Percentiles rank a stretch among this genome's conserved stretches.
phyloP scores from a whole-genome alignment of 2,113 vertebrate species.

The Xenus cinereus region DNA sequence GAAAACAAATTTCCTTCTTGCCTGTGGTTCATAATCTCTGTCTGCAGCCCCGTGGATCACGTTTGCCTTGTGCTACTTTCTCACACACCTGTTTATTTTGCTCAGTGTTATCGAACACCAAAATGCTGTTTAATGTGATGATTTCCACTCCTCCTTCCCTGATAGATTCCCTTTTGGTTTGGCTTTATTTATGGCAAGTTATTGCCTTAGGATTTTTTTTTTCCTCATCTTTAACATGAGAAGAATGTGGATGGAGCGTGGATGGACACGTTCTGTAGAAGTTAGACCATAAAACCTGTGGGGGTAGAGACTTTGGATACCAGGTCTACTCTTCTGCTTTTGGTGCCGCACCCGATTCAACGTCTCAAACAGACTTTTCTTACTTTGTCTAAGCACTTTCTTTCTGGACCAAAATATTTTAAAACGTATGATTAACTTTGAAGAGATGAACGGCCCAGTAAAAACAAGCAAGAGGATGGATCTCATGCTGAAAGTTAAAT shows the following conservation, averaged over 20 bases:
- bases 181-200: not conserved
- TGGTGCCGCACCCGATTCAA: not conserved
- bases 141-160: not conserved
- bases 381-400: not conserved
- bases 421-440: not conserved
- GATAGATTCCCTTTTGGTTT: not conserved
- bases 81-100: not conserved
- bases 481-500: slow-evolving; percentile 1
- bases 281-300: not conserved
- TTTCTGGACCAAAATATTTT: not conserved
- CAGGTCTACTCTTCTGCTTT: not conserved
- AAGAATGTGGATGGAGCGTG: not conserved
- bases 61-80: not conserved
- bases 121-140: not conserved
- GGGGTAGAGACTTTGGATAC: not conserved
- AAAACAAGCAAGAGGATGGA: not conserved
- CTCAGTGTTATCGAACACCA: not conserved
- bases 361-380: not conserved
- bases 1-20: not conserved
- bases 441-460: not conserved
- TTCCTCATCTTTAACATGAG: not conserved
- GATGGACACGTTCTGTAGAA: not conserved
- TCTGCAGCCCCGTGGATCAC: not conserved
- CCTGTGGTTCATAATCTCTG: not conserved
- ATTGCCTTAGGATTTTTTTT: not conserved